These are phyloP conservation scores for Strigamia maritima DNA, from an alignment of 2,888 invertebrate species.

Conservation along the genomic window DNA sequence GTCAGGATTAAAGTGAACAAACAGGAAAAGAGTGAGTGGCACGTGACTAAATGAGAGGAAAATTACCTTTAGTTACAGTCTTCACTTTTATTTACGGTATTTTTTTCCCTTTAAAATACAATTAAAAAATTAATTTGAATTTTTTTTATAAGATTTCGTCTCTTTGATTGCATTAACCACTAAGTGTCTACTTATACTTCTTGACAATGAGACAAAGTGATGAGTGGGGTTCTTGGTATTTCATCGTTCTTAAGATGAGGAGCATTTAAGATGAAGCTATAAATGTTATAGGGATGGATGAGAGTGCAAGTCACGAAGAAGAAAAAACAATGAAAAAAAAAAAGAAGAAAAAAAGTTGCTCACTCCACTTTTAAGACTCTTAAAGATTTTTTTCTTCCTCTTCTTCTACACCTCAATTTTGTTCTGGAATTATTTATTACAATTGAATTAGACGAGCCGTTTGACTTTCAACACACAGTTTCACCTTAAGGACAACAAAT, in stretches of 20 bases:
- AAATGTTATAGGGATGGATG: background rate
- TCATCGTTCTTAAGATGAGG: background rate
- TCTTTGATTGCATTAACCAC: too few relatives aligned
- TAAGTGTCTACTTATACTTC: too few relatives aligned
- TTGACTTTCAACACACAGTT: background rate
- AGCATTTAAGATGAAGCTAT: background rate
- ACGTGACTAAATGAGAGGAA: constrained; percentile 11
- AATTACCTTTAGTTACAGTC: background rate
- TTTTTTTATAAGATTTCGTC: too few relatives aligned
- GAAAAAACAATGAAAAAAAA: background rate
- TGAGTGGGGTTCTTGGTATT: background rate
- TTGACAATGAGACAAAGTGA: too few relatives aligned
- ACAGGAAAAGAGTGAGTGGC: constrained; percentile 23
- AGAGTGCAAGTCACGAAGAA: background rate
- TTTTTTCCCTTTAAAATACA: background rate
- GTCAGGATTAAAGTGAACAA: constrained; percentile 15
- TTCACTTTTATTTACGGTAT: background rate
- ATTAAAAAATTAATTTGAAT: too few relatives aligned
- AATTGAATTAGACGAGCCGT: background rate
- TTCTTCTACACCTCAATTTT: background rate
- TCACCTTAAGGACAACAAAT: background rate
- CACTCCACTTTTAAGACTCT: background rate
- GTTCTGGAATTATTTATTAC: background rate
- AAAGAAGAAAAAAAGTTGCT: background rate
- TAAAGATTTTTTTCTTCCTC: background rate